These are phyloP conservation scores for Oreotrochilus melanogaster DNA, from an alignment of 2,113 vertebrate species.

Conservation along the genomic window DNA sequence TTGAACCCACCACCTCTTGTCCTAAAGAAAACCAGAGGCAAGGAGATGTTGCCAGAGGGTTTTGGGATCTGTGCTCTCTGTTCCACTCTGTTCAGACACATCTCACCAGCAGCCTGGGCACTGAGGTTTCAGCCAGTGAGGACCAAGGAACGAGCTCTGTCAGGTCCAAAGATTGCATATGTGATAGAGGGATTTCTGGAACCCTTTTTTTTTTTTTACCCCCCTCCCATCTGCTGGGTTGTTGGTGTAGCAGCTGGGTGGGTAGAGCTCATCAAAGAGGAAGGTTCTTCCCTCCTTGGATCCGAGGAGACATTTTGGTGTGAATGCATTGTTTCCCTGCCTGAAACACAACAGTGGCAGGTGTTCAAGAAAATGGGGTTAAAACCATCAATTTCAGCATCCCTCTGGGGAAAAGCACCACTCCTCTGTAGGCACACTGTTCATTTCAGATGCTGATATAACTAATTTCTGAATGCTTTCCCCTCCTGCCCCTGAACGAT, in stretches of 20 bases:
- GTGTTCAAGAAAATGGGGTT: not conserved
- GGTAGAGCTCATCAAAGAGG: not conserved
- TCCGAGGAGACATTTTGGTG: rapidly evolving
- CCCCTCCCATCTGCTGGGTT: not conserved
- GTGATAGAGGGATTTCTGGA: not conserved
- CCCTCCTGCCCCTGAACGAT: constrained; percentile 20
- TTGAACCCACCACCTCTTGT: too few species aligned
- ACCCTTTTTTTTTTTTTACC: rapidly evolving
- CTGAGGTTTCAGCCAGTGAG: not conserved
- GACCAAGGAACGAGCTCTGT: not conserved
- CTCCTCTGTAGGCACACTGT: not conserved
- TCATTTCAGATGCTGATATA: not conserved
- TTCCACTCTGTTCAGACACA: not conserved
- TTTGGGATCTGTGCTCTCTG: not conserved
- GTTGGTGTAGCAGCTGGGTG: not conserved
- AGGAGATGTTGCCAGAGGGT: rapidly evolving
- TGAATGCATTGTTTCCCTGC: not conserved
- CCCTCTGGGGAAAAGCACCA: not conserved
- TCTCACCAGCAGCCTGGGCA: not conserved
- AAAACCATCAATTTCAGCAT: not conserved
- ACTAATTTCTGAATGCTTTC: not conserved
- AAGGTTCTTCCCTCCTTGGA: rapidly evolving
- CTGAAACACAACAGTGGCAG: not conserved
- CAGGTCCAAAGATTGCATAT: not conserved
- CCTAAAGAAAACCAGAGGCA: not conserved